Evolutionary conservation across 1,140 invertebrate genomes (phyloP).

Genomic region (Drosophila punjabiensis): DNA sequence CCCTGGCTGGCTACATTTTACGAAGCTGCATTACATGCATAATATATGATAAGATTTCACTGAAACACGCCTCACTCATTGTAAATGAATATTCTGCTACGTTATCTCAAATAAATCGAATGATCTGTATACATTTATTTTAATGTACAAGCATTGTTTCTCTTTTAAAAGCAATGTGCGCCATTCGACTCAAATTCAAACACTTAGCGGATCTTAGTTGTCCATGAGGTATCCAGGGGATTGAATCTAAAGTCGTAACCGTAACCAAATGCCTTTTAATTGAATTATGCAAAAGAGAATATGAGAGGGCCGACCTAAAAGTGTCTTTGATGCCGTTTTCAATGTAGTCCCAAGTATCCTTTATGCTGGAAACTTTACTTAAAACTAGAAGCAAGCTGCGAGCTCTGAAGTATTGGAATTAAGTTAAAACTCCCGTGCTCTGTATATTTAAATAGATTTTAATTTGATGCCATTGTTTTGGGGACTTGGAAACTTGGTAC

Average conservation of each 20-base stretch:
- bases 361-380: background rate
- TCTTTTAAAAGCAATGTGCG: background rate
- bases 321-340: background rate
- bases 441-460: slow-evolving; percentile 64
- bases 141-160: background rate
- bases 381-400: background rate
- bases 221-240: background rate
- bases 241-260: too few relatives aligned
- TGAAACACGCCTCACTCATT: slow-evolving; percentile 15
- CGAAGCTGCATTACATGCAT: background rate
- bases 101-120: slow-evolving; percentile 1
- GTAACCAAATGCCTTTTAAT: too few relatives aligned
- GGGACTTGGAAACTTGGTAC: slow-evolving; percentile 54
- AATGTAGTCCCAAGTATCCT: background rate
- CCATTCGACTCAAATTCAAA: background rate
- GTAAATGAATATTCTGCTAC: slow-evolving; percentile 37
- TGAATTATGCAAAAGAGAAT: background rate
- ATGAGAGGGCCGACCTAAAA: background rate
- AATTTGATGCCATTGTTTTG: slow-evolving; percentile 64
- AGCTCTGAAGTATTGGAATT: background rate
- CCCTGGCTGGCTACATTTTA: slow-evolving; percentile 21
- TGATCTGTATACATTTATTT: slow-evolving; percentile 2
- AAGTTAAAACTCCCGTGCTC: background rate
- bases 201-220: background rate
- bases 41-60: background rate